Evolutionary conservation across 2,888 invertebrate species (phyloP), one percentile per base, ranked within the genome.

Genomic region (Acanthosepion esculentum): DNA sequence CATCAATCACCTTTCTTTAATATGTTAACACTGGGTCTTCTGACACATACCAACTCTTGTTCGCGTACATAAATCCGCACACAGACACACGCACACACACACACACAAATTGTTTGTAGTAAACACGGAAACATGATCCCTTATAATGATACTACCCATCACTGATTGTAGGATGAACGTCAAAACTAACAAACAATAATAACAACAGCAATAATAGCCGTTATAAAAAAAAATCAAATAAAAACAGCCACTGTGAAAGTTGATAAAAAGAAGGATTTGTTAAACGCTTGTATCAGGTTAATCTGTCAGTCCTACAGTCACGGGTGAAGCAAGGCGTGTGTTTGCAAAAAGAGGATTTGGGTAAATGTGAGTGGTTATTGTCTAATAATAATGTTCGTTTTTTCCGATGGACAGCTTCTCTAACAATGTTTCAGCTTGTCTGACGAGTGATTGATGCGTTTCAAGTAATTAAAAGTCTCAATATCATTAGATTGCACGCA

Each of bases 361-460:
- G 15, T 12, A n/a, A 33, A 33, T 78, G 33, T 6, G 78, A 8
- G n/a, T 4, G 78, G 78, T n/a, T 78, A 78, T 33, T 78, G 33
- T 10, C 78, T 33, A 78, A 78, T 78, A 78, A 78, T 78, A 78
- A 78, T 78, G 78, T 78, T 78, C 78, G 78, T 78, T n/a, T 2
- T 6, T 20, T 4, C 18, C 15, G 55, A 20, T 15, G n/a, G n/a
- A 3, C n/a, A 18, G 10, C 12, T n/a, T 78, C 78, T 78, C 78
- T 78, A n/a, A 78, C 78, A 78, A 78, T n/a, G 78, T 78, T 78
- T 78, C 78, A 78, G 78, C 78, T 78, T 78, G 78, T 78, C 78
- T 78, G 33, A 33, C n/a, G n/a, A 78, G 33, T 78, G 78, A 78
- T 78, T 78, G 78, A 78, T 78, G 78, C 78, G 78, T 78, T 78